Percentiles rank a stretch among this genome's conserved stretches.
Conservation (phyloP, 2,797 vertebrate genomes). For the Petrocephalus schoutedeni region DNA sequence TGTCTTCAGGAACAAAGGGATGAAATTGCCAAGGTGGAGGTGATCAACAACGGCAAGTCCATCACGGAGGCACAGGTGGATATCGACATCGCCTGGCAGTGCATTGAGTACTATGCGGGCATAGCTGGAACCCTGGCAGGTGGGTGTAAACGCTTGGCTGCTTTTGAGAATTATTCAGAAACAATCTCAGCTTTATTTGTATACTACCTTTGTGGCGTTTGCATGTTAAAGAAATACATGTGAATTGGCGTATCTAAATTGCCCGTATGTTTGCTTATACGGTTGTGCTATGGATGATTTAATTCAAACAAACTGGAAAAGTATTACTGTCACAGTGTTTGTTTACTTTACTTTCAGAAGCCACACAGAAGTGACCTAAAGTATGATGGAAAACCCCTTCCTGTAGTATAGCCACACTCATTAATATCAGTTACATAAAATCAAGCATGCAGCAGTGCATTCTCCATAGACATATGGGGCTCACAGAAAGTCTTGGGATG, state of each 20-base stretch:
- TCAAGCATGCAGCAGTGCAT: neutral
- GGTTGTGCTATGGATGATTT: neutral
- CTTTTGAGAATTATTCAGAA: neutral
- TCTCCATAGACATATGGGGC: neutral
- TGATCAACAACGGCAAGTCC: constrained; percentile 90
- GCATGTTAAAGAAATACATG: neutral
- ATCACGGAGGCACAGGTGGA: constrained; percentile 81
- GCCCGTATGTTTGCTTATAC: neutral
- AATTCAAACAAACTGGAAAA: neutral
- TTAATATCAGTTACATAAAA: neutral
- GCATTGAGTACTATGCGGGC: constrained; percentile 86
- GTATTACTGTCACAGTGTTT: neutral
- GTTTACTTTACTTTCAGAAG: neutral
- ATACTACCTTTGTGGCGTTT: neutral
- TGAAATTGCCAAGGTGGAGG: constrained; percentile 76
- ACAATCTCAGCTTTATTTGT: neutral
- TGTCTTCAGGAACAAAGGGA: constrained; percentile 72
- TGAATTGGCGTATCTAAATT: neutral
- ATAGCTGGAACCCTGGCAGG: constrained; percentile 80
- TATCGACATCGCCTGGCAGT: constrained; percentile 78
- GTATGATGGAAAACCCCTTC: neutral
- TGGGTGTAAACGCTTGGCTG: constrained; percentile 38
- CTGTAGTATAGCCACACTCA: neutral
- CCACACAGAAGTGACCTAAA: neutral
- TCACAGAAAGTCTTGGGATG: neutral